Base-by-base conservation (phyloP, 2,113 vertebrate species). In the Psittacula cyanocephala region DNA sequence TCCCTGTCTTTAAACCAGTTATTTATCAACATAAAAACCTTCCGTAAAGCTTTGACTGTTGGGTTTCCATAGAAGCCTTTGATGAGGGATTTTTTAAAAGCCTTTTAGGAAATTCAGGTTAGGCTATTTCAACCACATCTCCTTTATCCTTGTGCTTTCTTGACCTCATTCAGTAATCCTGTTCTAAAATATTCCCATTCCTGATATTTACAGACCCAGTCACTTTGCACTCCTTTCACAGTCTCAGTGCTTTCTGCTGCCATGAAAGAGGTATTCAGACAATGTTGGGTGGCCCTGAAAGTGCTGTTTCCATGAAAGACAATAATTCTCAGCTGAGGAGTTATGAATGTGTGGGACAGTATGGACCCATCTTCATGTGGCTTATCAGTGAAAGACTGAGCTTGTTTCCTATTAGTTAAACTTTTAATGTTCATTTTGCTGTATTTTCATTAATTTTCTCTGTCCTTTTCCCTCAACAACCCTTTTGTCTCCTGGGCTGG, bases 21-120 rank as follows among this genome's bases (percentile, higher is more conserved):
- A 94, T 97, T 95, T 92, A 86, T 97, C 92, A 95, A 81, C 55
- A 88, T 92, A 95, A 96, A 94, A 65, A 81, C 86, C 49, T 95
- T 95, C 70, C 67, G 76, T 92, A 81, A 95, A 86, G 72, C 83
- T 89, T 72, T 71, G 46, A 77, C 39, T 74, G 25, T 63, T 91
- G 82, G n/a, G 63, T 96, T 96, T 94, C 91, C 77, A 68, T 83
- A 92, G 85, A 95, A 92, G 92, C 77, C n/a, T 92, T 89, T 92
- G 83, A 88, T 9, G 18, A 83, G 29, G 37, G 64, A 86, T 92
- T 95, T 94, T 94, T 97, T 87, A 86, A 92, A 95, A 92, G 55
- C 69, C 39, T 71, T 84, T 65, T 70, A 91, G 77, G 80, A 95
- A 93, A 88, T 81, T 93, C 72, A 79, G n/a, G 50, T 93, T 96